A percentile compares a stretch with the other conserved stretches of the same genome.
Evolutionary conservation across 2,113 vertebrate species (phyloP).

Genomic region (Electrona antarctica): DNA sequence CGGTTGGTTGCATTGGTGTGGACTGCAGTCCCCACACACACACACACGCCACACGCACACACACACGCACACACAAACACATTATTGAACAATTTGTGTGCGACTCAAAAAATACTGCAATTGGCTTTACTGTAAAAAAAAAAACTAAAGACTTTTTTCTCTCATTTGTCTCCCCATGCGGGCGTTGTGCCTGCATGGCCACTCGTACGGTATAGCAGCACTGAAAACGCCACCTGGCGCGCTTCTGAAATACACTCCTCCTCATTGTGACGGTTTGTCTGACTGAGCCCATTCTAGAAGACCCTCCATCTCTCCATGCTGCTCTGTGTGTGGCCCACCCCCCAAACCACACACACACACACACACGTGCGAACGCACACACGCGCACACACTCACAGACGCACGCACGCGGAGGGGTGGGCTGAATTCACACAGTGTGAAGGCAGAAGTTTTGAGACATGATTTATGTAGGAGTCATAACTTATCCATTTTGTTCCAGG

Average conservation of each 20-base stretch:
- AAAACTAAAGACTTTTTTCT: neutral
- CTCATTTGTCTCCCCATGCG: neutral
- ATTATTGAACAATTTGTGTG: no score
- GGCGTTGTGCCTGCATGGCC: neutral
- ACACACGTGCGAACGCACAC: neutral
- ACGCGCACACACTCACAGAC: neutral
- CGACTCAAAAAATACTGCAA: no score
- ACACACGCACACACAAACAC: neutral
- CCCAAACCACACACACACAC: neutral
- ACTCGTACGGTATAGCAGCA: neutral
- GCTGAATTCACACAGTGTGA: neutral
- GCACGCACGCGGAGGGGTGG: neutral
- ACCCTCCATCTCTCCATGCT: neutral
- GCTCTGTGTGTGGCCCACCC: conserved; percentile 26
- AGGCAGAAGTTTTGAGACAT: neutral
- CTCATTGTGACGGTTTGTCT: conserved; percentile 1
- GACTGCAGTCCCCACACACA: no score
- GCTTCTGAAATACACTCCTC: neutral
- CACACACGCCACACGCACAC: neutral
- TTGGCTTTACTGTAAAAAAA: no score
- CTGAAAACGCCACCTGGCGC: conserved; percentile 8
- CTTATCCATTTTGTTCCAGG: neutral
- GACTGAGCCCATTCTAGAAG: conserved; percentile 28
- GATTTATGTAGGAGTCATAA: conserved; percentile 22
- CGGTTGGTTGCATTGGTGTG: no score